phyloP scores from a whole-genome alignment of 37 sponge, comb jelly and placozoan species.

The Halichondria panicea region DNA sequence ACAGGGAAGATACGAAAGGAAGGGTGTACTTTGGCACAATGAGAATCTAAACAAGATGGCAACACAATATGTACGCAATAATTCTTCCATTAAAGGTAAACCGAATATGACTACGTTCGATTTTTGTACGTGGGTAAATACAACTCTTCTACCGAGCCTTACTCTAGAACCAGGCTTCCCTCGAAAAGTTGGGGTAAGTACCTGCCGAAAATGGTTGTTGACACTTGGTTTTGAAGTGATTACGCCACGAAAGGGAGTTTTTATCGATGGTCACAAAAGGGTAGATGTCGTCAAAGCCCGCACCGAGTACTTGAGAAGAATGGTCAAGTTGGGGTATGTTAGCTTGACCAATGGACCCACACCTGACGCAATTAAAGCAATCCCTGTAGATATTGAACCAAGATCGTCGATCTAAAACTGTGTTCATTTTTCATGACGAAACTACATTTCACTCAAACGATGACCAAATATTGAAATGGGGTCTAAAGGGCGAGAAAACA shows the following conservation, averaged over 20 bases:
- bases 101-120: slow-evolving; percentile 26
- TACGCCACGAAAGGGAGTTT: slow-evolving; percentile 21
- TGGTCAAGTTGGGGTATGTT: slow-evolving; percentile 29
- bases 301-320: slow-evolving; percentile 27
- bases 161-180: slow-evolving; percentile 40
- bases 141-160: slow-evolving; percentile 2
- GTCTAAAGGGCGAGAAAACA: slow-evolving; percentile 4
- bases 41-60: slow-evolving; percentile 18
- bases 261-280: slow-evolving; percentile 55
- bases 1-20: slow-evolving; percentile 32
- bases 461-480: slow-evolving; percentile 30
- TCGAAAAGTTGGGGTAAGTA: slow-evolving; percentile 5
- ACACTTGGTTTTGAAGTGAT: slow-evolving; percentile 34
- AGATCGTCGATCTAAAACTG: slow-evolving; percentile 19
- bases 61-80: slow-evolving; percentile 17
- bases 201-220: slow-evolving; percentile 47
- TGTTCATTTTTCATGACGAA: slow-evolving; percentile 37
- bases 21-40: slow-evolving; percentile 29
- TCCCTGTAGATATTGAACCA: slow-evolving; percentile 23
- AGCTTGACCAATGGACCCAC: slow-evolving; percentile 32
- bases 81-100: slow-evolving; percentile 32
- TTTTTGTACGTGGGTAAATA: slow-evolving; percentile 41
- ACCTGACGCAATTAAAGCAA: slow-evolving; percentile 2
- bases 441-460: slow-evolving; percentile 37
- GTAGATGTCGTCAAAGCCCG: slow-evolving; percentile 32